These are phyloP conservation scores for Halichondria panicea DNA, from an alignment of 37 sponge, comb jelly and placozoan genomes.

Conservation along the genomic window DNA sequence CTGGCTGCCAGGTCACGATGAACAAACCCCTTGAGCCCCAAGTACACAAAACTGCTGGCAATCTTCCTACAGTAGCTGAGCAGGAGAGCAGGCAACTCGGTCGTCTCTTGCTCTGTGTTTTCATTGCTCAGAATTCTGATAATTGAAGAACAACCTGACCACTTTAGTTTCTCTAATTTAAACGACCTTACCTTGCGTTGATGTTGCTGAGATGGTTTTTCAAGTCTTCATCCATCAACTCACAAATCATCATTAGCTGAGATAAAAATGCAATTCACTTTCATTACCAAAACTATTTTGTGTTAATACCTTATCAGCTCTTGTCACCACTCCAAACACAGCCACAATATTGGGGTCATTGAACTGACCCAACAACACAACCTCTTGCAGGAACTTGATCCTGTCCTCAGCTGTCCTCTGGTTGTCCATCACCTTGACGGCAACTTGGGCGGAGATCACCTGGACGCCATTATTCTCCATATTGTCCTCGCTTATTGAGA, in stretches of 20 bases:
- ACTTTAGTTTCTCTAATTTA: no score
- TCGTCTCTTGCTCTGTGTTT: background rate
- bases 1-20: background rate
- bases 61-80: background rate
- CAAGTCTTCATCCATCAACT: background rate
- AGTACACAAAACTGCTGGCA: background rate
- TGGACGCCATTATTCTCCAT: no score
- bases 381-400: background rate
- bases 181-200: background rate
- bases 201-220: background rate
- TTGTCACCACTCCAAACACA: no score
- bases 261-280: background rate
- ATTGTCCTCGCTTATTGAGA: background rate
- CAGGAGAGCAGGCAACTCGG: background rate
- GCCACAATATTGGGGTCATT: no score
- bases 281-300: background rate
- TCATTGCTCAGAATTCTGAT: no score
- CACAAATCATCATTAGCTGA: background rate
- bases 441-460: no score
- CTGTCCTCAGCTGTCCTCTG: background rate
- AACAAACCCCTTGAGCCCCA: background rate
- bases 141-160: no score
- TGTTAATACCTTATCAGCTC: no score
- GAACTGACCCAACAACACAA: no score
- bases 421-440: background rate